Conservation (phyloP, 64 coral and sea anemone genomes). For the Hydrozoanthus tunicans region DNA sequence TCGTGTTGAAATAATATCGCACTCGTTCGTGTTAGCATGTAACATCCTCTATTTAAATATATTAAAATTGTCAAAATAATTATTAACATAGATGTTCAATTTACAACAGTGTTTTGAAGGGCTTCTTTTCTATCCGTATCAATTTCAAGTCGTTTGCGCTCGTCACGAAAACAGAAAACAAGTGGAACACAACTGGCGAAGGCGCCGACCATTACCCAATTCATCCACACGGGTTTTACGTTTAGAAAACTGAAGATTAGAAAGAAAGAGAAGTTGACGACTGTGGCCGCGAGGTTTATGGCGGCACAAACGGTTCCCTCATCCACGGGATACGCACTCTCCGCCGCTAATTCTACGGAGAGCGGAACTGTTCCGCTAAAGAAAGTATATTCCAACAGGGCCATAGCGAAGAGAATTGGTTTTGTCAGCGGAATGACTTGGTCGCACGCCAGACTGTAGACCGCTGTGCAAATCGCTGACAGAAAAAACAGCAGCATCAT, state of each 20-base stretch:
- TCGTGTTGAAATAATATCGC: too few relatives aligned
- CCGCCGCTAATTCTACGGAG: conserved; percentile 69
- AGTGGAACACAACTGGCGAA: conserved; percentile 63
- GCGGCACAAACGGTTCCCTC: conserved; percentile 72
- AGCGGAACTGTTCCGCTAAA: conserved; percentile 78
- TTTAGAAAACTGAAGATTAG: conserved; percentile 72
- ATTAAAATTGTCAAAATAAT: too few relatives aligned
- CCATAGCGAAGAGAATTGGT: conserved; percentile 55
- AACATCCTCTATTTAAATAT: too few relatives aligned
- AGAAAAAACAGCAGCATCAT: conserved; percentile 57
- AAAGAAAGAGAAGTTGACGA: conserved; percentile 77
- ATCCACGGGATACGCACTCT: conserved; percentile 73
- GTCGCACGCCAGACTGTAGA: conserved; percentile 76
- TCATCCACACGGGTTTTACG: conserved; percentile 81
- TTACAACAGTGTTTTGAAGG: background rate
- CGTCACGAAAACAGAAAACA: conserved; percentile 44
- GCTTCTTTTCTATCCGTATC: conserved; percentile 38
- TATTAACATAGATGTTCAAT: too few relatives aligned
- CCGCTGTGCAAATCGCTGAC: conserved; percentile 51
- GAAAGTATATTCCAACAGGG: conserved; percentile 49
- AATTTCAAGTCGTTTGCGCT: conserved; percentile 59
- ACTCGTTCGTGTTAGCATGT: too few relatives aligned
- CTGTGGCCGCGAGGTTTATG: conserved; percentile 44
- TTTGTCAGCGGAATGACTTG: conserved; percentile 67
- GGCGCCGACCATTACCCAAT: conserved; percentile 75